Evolutionary conservation across 2,113 vertebrate species (phyloP).

Genomic region (Xiphias gladius): DNA sequence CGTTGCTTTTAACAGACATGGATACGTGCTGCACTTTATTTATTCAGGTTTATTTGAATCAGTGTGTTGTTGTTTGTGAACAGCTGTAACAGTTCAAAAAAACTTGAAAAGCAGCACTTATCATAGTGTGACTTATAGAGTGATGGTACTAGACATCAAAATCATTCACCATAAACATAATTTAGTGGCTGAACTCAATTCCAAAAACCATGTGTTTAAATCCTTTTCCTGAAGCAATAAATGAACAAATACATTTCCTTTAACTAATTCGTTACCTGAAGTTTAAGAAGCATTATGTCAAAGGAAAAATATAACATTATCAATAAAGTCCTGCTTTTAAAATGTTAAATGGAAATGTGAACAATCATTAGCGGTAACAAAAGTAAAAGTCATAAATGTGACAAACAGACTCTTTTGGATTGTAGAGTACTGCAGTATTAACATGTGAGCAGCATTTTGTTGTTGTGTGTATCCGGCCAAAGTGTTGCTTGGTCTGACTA

Average conservation of each 20-base stretch:
- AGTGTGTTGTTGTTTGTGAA: not conserved
- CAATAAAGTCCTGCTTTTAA: not conserved
- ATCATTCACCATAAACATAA: not conserved
- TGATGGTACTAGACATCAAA: not conserved
- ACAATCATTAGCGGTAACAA: not conserved
- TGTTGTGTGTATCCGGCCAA: not conserved
- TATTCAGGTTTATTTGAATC: not conserved
- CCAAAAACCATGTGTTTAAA: not conserved
- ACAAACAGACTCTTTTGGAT: not conserved
- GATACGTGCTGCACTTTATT: not conserved
- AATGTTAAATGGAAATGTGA: not conserved
- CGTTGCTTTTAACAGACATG: not conserved
- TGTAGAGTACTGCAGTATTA: not conserved
- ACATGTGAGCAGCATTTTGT: not conserved
- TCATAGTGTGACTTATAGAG: not conserved
- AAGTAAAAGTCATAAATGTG: not conserved
- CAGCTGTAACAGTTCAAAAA: not conserved
- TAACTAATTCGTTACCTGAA: not conserved
- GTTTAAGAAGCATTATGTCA: too few species aligned
- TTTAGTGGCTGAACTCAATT: not conserved
- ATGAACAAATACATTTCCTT: not conserved
- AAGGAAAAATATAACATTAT: not conserved
- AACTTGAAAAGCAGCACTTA: not conserved
- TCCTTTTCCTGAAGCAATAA: not conserved
- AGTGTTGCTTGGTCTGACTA: slow-evolving; percentile 5